Base-by-base conservation (phyloP, 2,888 invertebrate species). In the Encarsia formosa region DNA sequence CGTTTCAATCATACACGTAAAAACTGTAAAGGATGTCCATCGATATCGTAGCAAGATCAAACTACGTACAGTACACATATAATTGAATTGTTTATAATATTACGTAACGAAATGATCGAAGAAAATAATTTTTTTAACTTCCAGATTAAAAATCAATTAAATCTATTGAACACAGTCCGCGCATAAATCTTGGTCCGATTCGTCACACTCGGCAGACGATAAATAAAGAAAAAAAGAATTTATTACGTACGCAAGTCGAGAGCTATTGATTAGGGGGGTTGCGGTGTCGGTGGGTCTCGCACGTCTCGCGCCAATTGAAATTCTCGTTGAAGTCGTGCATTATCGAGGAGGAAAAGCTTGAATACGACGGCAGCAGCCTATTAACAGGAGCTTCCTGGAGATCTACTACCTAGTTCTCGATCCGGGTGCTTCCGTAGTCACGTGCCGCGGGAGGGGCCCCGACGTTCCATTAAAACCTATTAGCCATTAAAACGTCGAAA, bases 401-500 rank as follows among this genome's bases (percentile, higher is more conserved):
- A 49, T 40, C 45, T 48, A 55, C 49, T 32, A 44, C 29, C 23
- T 32, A 24, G 9, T 32, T 20, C 24, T 40, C 19, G 4, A 19
- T 16, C n/a, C 22, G 20, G 23, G 6, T 11, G 15, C 51, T 53
- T 51, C 42, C 55, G 46, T 56, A 57, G 49, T 58, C 55, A 52
- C 56, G 52, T 45, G 51, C 55, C 56, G 59, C 57, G 32, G 26
- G 26, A 26, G 26, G 26, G 6, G 32, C 9, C 13, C 11, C 16
- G 54, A 59, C 56, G 61, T 56, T 63, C 64, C 64, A 65, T 66
- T 68, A 68, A 65, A 68, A 65, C 63, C 67, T 64, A 65, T 65
- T 63, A 63, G 64, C 66, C 65, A 66, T 66, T 65, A 65, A 65
- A 65, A 65, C 60, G 64, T 65, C 64, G 62, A 65, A 66, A 66